Base-by-base conservation (phyloP, 2,888 invertebrate species). In the Agonopterix subpropinquella region DNA sequence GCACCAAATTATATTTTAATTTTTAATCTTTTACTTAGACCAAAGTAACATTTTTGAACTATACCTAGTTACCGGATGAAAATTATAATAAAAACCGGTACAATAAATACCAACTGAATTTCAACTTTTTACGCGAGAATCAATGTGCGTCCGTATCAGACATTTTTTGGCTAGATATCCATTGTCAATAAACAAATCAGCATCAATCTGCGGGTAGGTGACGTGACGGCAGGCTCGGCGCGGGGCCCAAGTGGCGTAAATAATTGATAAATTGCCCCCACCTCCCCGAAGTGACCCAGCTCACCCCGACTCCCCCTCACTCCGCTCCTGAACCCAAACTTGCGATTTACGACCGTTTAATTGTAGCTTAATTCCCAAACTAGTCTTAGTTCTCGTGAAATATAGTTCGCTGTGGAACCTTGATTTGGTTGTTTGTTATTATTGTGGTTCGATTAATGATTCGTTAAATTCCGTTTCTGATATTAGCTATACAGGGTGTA, bases 241-340 rank as follows among this genome's bases (percentile, higher is more conserved):
- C 64, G 57, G 70, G 73, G 73, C 69, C 78, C 82, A 72, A 80
- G 80, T 73, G 83, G 77, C 85, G 87, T 85, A 87, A 89, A 89
- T 89, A 89, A 89, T 89, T 89, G 89, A 89, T 87, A 89, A 88
- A 89, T 89, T 82, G 87, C 87, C 81, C 77, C 72, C 72, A 75
- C 76, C 75, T 78, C 81, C 83, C 83, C 68, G 73, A 73, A 82
- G 83, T 82, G 82, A 82, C 84, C 72, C 70, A 15, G 44, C 50
- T 51, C 43, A 11, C 11, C 36, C 46, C 42, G 43, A 43, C 49
- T 43, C 41, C 44, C 51, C 37, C 50, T 28, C 11, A 37, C 44
- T 28, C 70, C 65, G 57, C 53, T 41, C 43, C 43, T 7, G 53
- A 62, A 64, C 73, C 77, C 75, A 78, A 80, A 83, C 80, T 86